phyloP scores from a whole-genome alignment of 2,797 vertebrate genomes.

The Halcyon badia region DNA sequence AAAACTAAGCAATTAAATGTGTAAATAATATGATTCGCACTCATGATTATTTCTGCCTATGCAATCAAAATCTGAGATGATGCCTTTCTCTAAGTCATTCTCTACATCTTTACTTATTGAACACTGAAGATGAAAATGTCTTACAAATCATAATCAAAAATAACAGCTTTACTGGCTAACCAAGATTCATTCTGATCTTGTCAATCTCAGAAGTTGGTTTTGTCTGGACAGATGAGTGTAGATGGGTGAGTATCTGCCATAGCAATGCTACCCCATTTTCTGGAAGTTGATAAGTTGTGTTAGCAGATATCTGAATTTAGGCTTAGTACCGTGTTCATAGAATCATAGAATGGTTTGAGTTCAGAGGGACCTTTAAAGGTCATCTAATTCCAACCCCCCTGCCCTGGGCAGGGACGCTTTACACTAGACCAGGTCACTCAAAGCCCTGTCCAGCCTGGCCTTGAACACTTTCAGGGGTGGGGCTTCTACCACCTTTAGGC shows the following conservation, averaged over 20 bases:
- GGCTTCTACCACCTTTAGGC: not conserved
- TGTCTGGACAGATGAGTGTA: accelerated
- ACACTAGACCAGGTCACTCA: not conserved
- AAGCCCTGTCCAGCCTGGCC: accelerated
- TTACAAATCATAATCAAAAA: not conserved
- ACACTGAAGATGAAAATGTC: not conserved
- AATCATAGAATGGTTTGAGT: not conserved
- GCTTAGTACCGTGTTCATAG: not conserved
- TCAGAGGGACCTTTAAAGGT: not conserved
- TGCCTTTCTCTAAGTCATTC: not conserved
- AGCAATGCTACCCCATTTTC: not conserved
- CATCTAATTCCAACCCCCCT: not conserved
- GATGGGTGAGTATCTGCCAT: not conserved
- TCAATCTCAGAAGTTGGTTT: not conserved
- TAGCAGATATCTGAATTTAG: not conserved
- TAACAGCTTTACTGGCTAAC: not conserved
- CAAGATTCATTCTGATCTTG: not conserved
- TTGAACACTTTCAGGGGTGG: not conserved
- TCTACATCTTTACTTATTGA: not conserved
- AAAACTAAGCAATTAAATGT: not conserved
- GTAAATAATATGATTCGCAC: not conserved
- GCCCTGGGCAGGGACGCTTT: not conserved
- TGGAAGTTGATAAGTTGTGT: not conserved
- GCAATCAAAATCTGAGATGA: not conserved
- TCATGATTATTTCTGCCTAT: not conserved